Base-by-base conservation (phyloP, 53 echinoderm and acorn worm species). In the Mesocentrotus franciscanus region DNA sequence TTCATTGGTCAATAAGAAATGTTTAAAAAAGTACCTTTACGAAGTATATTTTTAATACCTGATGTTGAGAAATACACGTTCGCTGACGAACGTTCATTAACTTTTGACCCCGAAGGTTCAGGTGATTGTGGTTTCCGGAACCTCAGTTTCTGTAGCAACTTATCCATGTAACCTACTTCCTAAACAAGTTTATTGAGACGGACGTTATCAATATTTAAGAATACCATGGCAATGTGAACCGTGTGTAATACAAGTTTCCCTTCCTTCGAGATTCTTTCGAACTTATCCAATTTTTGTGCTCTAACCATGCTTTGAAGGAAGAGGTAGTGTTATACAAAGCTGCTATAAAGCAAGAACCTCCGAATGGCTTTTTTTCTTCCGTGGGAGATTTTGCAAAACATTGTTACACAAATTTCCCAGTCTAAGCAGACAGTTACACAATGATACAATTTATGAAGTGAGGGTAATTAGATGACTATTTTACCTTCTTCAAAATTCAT, bases 91-190 rank as follows among this genome's bases (percentile, higher is more conserved):
- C 18, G 84, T 42, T 84, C 84, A 84, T 42, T 84, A 84, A 84
- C 84, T 84, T 22, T 49, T 84, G 55, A 84, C 84, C 84, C 17
- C 55, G n/a, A 22, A 1, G 9, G 84, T 39, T 22, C 0, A 24
- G 10, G 55, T 84, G 55, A 42, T 84, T 49, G 84, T 84, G 84
- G 84, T 84, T 84, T 42, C 84, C 49, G 78, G 39, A 84, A 22
- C 18, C 27, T 49, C 42, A 84, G 22, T 84, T 76, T 76, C 30
- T 76, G 76, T 30, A 33, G 76, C 76, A 76, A 32, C 33, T 33
- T 32, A 76, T 32, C 32, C 76, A 76, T 42, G 84, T 84, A 84
- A 22, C 84, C 84, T 84, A 84, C 84, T 42, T 84, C 84, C 49
- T 33, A 42, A 17, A 84, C 1, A 14, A 49, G 22, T 84, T 84